Percentiles rank a stretch among this genome's conserved stretches.
These are phyloP conservation scores for Emydocephalus ijimae DNA, from an alignment of 2,113 vertebrate species.

Conservation along the genomic window DNA sequence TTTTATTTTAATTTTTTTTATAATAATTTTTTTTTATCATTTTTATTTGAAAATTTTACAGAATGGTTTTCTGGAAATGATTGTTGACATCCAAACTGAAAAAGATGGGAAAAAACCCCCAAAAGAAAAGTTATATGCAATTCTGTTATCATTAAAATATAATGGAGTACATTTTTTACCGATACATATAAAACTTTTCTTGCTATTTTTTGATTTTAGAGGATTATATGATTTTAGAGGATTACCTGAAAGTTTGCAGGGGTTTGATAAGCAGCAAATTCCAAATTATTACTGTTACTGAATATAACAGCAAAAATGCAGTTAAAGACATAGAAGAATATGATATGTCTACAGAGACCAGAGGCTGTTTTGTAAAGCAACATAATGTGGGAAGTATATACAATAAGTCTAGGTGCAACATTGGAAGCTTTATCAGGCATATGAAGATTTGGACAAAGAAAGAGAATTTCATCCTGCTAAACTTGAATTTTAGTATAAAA, in stretches of 20 bases:
- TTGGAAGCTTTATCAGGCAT: neutral
- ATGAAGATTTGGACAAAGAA: neutral
- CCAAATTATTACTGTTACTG: neutral
- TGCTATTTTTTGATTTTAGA: too few relatives aligned
- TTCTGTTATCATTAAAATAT: conserved; percentile 14
- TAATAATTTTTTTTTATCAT: conserved; percentile 46
- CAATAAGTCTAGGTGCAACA: neutral
- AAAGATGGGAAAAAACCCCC: conserved; percentile 22
- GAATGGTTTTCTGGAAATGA: conserved; percentile 27
- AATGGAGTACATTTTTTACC: neutral
- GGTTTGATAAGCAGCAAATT: neutral
- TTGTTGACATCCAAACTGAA: conserved; percentile 35
- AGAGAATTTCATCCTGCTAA: neutral
- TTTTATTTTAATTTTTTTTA: conserved; percentile 32
- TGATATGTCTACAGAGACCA: neutral
- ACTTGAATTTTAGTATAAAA: neutral
- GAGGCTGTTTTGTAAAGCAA: neutral
- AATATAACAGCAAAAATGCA: neutral
- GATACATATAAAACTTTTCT: neutral
- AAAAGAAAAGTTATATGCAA: conserved; percentile 10
- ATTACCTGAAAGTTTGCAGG: neutral
- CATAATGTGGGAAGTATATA: neutral
- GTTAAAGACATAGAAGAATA: neutral
- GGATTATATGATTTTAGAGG: neutral
- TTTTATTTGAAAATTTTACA: conserved; percentile 35